Conservation (phyloP, 1,140 invertebrate species). For the Atta colombica region DNA sequence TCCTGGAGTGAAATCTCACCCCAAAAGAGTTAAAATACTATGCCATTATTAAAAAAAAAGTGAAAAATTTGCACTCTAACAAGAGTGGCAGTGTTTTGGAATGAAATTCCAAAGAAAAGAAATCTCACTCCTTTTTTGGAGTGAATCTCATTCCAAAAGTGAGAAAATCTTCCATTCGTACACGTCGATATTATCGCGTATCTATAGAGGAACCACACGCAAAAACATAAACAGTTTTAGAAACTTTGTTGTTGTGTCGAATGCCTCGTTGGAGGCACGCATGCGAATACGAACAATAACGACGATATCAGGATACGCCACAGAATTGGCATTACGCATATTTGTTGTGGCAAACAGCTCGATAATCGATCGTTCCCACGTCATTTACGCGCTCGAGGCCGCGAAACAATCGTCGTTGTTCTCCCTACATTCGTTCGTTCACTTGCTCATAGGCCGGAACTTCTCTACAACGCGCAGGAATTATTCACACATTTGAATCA, state of each 20-base stretch:
- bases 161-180: constrained; percentile 36
- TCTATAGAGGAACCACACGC: not conserved
- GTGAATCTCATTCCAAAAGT: no score
- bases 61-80: no score
- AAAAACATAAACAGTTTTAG: constrained; percentile 32
- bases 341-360: constrained; percentile 36
- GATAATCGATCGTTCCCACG: constrained; percentile 63
- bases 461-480: constrained; percentile 20
- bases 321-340: constrained; percentile 39
- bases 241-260: constrained; percentile 37
- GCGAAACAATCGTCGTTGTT: constrained; percentile 43
- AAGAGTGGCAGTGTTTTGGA: no score
- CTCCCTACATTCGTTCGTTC: not conserved
- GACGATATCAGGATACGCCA: not conserved
- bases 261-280: constrained; percentile 32
- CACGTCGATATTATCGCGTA: constrained; percentile 37
- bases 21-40: no score
- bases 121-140: no score
- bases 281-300: constrained; percentile 29
- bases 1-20: no score
- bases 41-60: no score
- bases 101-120: no score
- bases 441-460: constrained; percentile 10
- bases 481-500: constrained; percentile 27
- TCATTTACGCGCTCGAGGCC: constrained; percentile 34